Base-by-base conservation (phyloP, 2,888 invertebrate species). In the Mimas tiliae region DNA sequence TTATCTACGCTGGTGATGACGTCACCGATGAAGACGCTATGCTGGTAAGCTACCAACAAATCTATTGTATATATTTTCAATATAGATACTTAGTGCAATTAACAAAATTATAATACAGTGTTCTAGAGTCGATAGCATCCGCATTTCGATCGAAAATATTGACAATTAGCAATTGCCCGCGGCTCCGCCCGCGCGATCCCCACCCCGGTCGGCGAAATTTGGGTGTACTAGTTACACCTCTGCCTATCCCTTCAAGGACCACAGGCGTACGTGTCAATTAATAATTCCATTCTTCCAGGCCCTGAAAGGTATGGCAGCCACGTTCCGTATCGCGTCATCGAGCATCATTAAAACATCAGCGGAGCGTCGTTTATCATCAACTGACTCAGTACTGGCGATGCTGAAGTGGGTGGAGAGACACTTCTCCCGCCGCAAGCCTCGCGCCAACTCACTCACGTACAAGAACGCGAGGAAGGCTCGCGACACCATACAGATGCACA, bases 261-360 rank as follows among this genome's bases (percentile, higher is more conserved):
- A 27, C 27, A 27, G 27, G 4, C 2, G 4, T 27, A 27, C 27
- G 27, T 27, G 27, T 27, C 27, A 1, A 27, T 27, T 38, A 1
- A 1, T 9, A 7, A 38, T 7, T 38, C 9, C 38, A 38, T 38
- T 38, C 38, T 38, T 65, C 34, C 83, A 98, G 97, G 97, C 98
- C 0, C 91, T 98, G 67, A 98, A 98, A 94, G 98, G 98, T 86
- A 98, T 98, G 97, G 98, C 98, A 0, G 97, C 97, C 0, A 98
- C 98, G 4, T 98, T 98, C 95, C 96, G 98, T 64, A 97, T 98
- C 11, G 96, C 97, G 0, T 96, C 97, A 0, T 97, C 97, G 0
- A 95, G 95, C 81, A 97, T 98, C 77, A 96, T 96, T 6, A 97
- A 97, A 81, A 98, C 98, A 0, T 96, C 97, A 0, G 98, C 98